Evolutionary conservation across 2,888 invertebrate genomes (phyloP).

Genomic region (Ischnus inquisitorius): DNA sequence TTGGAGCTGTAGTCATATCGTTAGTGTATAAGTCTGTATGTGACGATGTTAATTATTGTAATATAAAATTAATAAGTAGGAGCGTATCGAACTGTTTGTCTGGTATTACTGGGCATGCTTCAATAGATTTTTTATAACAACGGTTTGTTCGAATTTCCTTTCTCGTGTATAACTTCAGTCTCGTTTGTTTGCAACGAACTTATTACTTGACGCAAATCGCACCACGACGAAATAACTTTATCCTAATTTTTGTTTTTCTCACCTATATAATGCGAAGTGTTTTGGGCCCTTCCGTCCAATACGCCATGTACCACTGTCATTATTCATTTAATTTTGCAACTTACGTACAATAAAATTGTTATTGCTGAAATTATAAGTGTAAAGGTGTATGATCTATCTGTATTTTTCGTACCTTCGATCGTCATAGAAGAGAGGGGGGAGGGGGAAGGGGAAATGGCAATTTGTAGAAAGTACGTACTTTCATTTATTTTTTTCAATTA

Average conservation of each 20-base stretch:
- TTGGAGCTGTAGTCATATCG: constrained; percentile 85
- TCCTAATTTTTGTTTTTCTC: constrained; percentile 81
- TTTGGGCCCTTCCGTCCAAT: constrained; percentile 85
- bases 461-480: not conserved
- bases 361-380: constrained; percentile 78
- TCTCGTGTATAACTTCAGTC: constrained; percentile 74
- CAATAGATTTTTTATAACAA: constrained; percentile 83
- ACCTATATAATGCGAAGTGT: constrained; percentile 83
- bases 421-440: not conserved
- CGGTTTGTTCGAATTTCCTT: constrained; percentile 77
- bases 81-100: constrained; percentile 82
- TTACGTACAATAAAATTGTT: constrained; percentile 83
- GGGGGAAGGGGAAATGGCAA: not conserved
- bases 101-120: constrained; percentile 81
- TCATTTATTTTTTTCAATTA: not conserved
- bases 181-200: constrained; percentile 78
- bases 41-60: constrained; percentile 85
- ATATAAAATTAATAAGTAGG: constrained; percentile 83
- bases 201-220: constrained; percentile 79
- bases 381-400: constrained; percentile 51
- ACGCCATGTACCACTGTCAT: constrained; percentile 84
- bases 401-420: constrained; percentile 51
- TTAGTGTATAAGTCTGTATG: constrained; percentile 84
- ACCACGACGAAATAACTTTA: constrained; percentile 80
- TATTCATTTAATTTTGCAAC: constrained; percentile 81